Conservation (phyloP, 2,113 vertebrate species). For the Pan paniscus region DNA sequence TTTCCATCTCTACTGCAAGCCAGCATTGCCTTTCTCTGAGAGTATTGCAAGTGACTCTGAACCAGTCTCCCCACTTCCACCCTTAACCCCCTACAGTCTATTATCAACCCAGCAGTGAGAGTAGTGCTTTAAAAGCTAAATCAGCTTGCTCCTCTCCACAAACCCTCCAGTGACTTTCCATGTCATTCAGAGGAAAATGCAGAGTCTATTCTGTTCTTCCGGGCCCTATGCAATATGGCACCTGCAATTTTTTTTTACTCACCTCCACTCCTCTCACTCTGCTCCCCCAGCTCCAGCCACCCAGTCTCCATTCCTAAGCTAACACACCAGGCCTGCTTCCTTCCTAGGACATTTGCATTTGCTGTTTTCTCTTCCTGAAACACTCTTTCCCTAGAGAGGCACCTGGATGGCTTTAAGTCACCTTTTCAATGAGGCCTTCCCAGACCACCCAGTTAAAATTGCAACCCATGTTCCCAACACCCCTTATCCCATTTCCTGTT, state of each 20-base stretch:
- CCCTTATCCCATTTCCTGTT: neutral
- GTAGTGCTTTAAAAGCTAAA: neutral
- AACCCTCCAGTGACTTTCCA: neutral
- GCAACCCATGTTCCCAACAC: neutral
- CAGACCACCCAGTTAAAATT: neutral
- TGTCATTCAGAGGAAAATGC: neutral
- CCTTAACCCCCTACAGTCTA: neutral
- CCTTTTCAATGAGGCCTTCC: neutral
- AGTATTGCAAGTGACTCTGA: fast-evolving
- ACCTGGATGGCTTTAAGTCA: neutral
- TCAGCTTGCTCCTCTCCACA: neutral
- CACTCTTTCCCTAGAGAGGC: neutral
- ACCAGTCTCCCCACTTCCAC: neutral
- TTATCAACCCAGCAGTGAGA: neutral
- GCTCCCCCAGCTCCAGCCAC: no score
- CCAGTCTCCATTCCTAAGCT: neutral
- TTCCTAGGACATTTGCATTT: neutral
- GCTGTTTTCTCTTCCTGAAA: neutral
- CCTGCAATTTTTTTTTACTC: neutral
- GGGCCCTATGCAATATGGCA: fast-evolving
- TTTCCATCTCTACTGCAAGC: neutral
- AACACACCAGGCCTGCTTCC: neutral
- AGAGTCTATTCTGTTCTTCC: neutral
- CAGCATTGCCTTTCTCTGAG: neutral
- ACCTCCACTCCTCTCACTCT: neutral